Base-by-base conservation (phyloP, 2,888 invertebrate species). In the Lissocephala sabroskyi region DNA sequence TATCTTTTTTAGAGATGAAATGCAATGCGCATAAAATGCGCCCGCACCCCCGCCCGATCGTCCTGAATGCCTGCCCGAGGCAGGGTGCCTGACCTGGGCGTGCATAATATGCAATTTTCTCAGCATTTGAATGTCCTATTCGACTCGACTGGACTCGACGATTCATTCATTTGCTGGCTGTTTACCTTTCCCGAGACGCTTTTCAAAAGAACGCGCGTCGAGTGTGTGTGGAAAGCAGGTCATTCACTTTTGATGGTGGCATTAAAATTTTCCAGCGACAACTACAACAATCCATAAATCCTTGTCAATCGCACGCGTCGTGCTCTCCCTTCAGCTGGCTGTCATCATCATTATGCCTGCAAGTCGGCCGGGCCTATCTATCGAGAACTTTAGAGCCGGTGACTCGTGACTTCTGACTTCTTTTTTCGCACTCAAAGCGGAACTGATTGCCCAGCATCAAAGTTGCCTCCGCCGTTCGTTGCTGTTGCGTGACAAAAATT, bases 1-100 rank as follows among this genome's bases (percentile, higher is more conserved):
- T 67, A 76, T 80, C 71, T 66, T 59, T 59, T 62, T 70, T 62
- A 66, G 77, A 80, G 65, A 79, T 79, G 81, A 80, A 80, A 81
- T 80, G 79, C 79, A 80, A 80, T 80, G 70, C 79, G 77, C 71
- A 79, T 70, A 63, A 68, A 71, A 63, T 62, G 58, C 71, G 43
- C 45, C 3, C 3, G 7, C 23, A 23, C 11, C 35, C 23, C 19
- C 18, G 32, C 40, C 35, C 3, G 30, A 11, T 56, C 49, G 33
- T 9, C 29, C 1, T 2, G 43, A 68, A 56, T 76, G 58, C 77
- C 74, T 74, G 53, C 70, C 35, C 43, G 68, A 50, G n/a, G 2
- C 6, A 35, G 68, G 74, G 64, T 76, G 65, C 68, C 59, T 76
- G 65, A 71, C 64, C 71, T 54, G 62, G 54, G 18, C 32, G 26